These are phyloP conservation scores for Napeogenes inachia DNA, from an alignment of 2,888 invertebrate species.

Conservation along the genomic window DNA sequence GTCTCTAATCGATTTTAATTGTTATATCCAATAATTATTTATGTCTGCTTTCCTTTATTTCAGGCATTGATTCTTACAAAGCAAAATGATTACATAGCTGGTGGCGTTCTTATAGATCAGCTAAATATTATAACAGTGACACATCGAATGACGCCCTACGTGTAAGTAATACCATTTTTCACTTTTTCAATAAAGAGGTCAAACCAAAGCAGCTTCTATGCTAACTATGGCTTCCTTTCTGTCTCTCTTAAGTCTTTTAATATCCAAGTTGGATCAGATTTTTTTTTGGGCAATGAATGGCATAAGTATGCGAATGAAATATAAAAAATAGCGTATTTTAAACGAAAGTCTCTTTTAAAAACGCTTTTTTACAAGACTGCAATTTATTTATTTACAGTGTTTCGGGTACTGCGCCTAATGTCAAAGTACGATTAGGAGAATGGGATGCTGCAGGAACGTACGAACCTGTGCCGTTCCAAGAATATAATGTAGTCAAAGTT, in stretches of 20 bases:
- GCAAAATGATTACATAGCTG: constrained; percentile 82
- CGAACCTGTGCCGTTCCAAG: constrained; percentile 82
- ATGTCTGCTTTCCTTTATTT: constrained; percentile 29
- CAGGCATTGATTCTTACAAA: constrained; percentile 76
- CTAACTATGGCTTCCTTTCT: too few relatives aligned
- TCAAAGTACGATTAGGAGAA: constrained; percentile 85
- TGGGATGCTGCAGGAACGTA: constrained; percentile 82
- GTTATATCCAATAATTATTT: not conserved
- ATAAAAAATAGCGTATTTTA: too few relatives aligned
- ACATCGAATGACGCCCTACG: constrained; percentile 79
- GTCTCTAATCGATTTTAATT: too few relatives aligned
- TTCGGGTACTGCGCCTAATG: constrained; percentile 67
- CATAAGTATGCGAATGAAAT: too few relatives aligned
- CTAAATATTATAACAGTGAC: constrained; percentile 84
- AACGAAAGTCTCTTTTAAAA: too few relatives aligned
- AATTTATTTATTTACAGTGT: constrained; percentile 43
- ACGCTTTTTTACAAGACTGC: not conserved
- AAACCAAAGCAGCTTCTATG: too few relatives aligned
- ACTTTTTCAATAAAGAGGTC: too few relatives aligned
- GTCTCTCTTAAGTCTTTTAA: too few relatives aligned
- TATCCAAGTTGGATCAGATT: too few relatives aligned
- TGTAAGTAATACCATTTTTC: constrained; percentile 62
- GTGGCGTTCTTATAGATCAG: constrained; percentile 83
- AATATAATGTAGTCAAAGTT: constrained; percentile 77
- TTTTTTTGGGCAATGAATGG: too few relatives aligned